These are phyloP conservation scores for Sinohyriopsis cumingii DNA, from an alignment of 2,888 invertebrate genomes.

Conservation along the genomic window DNA sequence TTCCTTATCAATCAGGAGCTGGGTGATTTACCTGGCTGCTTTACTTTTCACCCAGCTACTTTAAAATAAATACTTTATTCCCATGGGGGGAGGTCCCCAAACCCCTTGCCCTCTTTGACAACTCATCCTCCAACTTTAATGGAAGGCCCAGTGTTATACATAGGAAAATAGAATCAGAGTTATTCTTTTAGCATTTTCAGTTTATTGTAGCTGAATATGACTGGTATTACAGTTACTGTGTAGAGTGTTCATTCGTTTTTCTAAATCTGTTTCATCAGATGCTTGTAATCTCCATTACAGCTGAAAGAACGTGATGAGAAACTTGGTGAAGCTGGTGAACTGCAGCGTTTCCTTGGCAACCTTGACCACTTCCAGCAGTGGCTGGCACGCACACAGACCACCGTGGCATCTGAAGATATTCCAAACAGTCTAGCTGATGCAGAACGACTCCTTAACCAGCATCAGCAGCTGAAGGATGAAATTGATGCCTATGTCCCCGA, in stretches of 20 bases:
- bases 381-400: slow-evolving; percentile 99
- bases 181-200: no score
- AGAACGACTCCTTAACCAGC: slow-evolving; percentile 95
- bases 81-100: no score
- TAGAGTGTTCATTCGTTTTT: not conserved
- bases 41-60: no score
- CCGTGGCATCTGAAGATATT: slow-evolving; percentile 74
- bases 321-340: slow-evolving; percentile 97
- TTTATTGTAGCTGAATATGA: no score
- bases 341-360: slow-evolving; percentile 89
- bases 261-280: not conserved
- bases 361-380: slow-evolving; percentile 99
- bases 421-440: slow-evolving; percentile 81
- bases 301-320: slow-evolving; percentile 98
- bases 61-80: no score
- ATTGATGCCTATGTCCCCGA: slow-evolving; percentile 99
- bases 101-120: no score
- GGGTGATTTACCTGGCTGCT: no score
- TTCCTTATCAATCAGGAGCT: no score
- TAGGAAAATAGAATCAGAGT: no score
- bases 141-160: no score
- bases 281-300: slow-evolving; percentile 71
- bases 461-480: slow-evolving; percentile 98
- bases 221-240: no score
- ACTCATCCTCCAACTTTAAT: no score